Evolutionary conservation across 2,113 vertebrate species (phyloP).

Genomic region (Procavia capensis): DNA sequence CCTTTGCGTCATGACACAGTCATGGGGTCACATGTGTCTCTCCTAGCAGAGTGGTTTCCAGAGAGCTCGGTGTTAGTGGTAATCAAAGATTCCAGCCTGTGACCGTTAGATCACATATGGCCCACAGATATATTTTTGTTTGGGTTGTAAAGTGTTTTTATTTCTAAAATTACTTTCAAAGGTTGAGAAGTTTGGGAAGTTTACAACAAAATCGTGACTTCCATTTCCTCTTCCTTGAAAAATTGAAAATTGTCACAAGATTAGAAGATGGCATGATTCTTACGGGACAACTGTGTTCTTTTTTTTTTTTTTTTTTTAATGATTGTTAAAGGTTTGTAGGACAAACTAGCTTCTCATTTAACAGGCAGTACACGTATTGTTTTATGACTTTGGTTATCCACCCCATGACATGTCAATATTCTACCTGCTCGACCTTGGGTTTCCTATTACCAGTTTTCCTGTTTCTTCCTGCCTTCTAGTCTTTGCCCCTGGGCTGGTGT

Average conservation of each 20-base stretch:
- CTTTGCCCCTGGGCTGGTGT: no score
- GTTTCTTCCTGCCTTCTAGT: no score
- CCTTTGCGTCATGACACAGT: background rate
- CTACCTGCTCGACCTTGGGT: no score
- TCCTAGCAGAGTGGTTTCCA: background rate
- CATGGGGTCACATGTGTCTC: background rate
- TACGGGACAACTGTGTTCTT: no score
- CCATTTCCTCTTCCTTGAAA: background rate
- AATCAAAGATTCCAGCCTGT: background rate
- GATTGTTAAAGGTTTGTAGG: no score
- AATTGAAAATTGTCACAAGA: background rate
- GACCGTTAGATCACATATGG: background rate
- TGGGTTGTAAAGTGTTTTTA: background rate
- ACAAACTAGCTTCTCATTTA: no score
- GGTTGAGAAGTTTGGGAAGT: background rate
- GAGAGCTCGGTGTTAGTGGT: background rate
- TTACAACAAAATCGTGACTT: constrained; percentile 37
- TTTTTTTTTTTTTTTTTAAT: no score
- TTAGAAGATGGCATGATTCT: background rate
- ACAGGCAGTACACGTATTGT: no score
- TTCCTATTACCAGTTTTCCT: no score
- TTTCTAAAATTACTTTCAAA: background rate
- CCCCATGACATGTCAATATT: no score
- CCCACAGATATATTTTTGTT: background rate
- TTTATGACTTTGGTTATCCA: no score